Percentiles rank a stretch among this genome's conserved stretches.
Conservation (phyloP, 2,888 invertebrate species). For the Junonia oenone region DNA sequence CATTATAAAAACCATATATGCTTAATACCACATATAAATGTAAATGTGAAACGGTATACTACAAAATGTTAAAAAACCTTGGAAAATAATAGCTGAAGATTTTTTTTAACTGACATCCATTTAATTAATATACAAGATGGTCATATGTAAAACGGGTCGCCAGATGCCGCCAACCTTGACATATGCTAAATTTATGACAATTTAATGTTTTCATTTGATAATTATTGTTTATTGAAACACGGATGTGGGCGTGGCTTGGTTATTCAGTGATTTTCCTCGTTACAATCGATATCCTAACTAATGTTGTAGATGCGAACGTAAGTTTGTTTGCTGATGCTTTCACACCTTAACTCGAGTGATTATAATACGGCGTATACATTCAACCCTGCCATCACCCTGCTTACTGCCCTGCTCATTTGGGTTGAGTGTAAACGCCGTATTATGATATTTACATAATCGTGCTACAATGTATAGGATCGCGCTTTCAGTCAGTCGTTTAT, state of each 20-base stretch:
- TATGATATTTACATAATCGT: too few relatives aligned
- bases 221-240: slow-evolving; percentile 14
- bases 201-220: slow-evolving; percentile 12
- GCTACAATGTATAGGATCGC: too few relatives aligned
- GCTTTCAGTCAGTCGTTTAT: too few relatives aligned
- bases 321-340: too few relatives aligned
- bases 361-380: too few relatives aligned
- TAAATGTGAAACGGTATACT: neutral
- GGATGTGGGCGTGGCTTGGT: slow-evolving; percentile 17
- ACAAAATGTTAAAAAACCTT: slow-evolving; percentile 13
- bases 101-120: neutral
- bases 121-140: slow-evolving; percentile 1
- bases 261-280: neutral
- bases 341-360: too few relatives aligned
- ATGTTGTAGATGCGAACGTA: neutral
- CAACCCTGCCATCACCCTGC: too few relatives aligned
- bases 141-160: slow-evolving; percentile 4
- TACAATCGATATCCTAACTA: neutral
- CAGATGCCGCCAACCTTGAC: slow-evolving; percentile 17
- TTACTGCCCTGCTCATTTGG: too few relatives aligned
- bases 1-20: neutral
- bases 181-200: slow-evolving; percentile 20
- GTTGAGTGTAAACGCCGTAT: too few relatives aligned
- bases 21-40: neutral
- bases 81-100: slow-evolving; percentile 9